Evolutionary conservation across 2,797 vertebrate species (phyloP).

Genomic region (Mus minutoides): DNA sequence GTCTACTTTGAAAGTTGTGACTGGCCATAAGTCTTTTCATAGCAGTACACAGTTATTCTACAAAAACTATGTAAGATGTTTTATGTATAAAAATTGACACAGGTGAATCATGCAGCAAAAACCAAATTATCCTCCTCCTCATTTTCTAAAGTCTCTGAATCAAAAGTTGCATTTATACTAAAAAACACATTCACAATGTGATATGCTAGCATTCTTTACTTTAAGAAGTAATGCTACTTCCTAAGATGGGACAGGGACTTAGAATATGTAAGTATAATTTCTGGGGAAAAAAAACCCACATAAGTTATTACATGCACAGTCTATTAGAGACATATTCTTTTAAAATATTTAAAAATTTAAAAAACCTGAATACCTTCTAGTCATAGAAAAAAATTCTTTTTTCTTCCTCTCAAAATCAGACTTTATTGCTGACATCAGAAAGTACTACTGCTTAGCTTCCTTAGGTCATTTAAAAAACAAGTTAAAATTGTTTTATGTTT

Average conservation of each 20-base stretch:
- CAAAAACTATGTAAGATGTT: neutral
- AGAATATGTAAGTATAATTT: conserved; percentile 47
- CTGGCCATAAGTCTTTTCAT: neutral
- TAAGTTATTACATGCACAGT: conserved; percentile 61
- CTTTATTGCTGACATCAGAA: conserved; percentile 47
- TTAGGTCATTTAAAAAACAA: conserved; percentile 34
- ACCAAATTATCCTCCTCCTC: neutral
- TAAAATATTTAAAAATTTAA: conserved; percentile 59
- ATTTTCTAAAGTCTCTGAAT: conserved; percentile 53
- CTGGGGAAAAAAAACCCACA: neutral
- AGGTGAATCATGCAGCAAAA: conserved; percentile 17
- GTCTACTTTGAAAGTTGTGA: neutral
- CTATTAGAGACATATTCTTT: conserved; percentile 36
- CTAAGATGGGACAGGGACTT: neutral
- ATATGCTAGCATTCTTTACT: conserved; percentile 48
- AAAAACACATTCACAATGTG: neutral
- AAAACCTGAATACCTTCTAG: neutral
- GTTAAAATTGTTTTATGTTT: conserved; percentile 27
- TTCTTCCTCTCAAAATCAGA: neutral
- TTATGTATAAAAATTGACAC: neutral
- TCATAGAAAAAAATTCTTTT: conserved; percentile 17
- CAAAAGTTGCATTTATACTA: neutral
- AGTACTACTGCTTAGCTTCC: neutral
- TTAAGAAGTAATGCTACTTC: conserved; percentile 47
- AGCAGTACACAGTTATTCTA: neutral